Evolutionary conservation across 1,140 invertebrate genomes (phyloP), one percentile per base, ranked within the genome.

Genomic region (Drosophila sucinea): DNA sequence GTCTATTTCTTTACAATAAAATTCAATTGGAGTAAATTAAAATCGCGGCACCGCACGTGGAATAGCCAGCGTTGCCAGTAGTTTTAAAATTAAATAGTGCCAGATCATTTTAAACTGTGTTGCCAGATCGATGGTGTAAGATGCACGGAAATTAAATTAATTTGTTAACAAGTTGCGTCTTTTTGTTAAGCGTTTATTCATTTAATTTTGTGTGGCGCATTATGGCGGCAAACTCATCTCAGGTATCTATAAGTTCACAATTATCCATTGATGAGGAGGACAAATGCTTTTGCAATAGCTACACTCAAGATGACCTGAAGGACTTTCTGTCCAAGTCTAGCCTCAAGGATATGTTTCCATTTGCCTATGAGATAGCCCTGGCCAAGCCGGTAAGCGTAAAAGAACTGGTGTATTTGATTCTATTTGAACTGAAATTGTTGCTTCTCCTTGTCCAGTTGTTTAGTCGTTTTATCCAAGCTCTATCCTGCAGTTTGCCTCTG

Each of bases 21-120:
- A 35, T 44, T 30, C 25, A 68, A 38, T 17, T 25, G 1, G 4
- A 41, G 27, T 29, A 62, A 75, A 62, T 44, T 32, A 57, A 56
- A 60, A 25, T 23, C 35, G 51, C 57, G 4, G 7, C 38, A 25
- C 68, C 66, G 82, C 82, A 85, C 82, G 82, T 85, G 82, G 82
- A 79, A 57, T 30, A 70, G 4, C 23, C 44, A 51, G 44, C 3
- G 44, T 27, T 51, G 44, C 44, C 44, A 27, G 2, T 27, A 10
- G 25, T 51, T 23, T 4, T 41, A 4, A 17, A 17, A 41, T 41
- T 0, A n/a, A 1, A n/a, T 41, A 3, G 1, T 41, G 11, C 40
- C 40, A 41, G 40, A n/a, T 3, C n/a, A 23, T n/a, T 5, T n/a
- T 51, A 6, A 4, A 27, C 23, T 1, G 23, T 25, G 8, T 10